phyloP scores from a whole-genome alignment of 2,888 invertebrate species.

The Drosophila helvetica region DNA sequence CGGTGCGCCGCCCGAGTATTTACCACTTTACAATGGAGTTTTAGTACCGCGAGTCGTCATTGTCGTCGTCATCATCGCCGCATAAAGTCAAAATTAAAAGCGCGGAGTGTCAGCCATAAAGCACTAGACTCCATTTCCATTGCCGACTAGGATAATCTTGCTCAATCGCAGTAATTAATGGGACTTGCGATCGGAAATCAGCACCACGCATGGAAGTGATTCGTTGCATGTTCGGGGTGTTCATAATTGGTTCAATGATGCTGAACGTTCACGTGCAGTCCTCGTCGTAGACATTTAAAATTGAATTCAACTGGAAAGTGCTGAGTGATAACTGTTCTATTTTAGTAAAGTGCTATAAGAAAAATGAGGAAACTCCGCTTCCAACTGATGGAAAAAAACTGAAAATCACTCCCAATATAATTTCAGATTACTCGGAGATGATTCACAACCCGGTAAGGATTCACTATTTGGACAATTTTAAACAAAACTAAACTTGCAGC shows the following conservation, averaged over 20 bases:
- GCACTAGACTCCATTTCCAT: conserved; percentile 55
- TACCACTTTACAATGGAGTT: conserved; percentile 82
- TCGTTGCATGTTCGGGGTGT: conserved; percentile 1
- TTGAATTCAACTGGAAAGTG: conserved; percentile 1
- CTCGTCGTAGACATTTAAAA: conserved; percentile 4
- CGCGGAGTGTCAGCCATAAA: conserved; percentile 80
- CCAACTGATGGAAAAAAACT: background rate
- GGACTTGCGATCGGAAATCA: conserved; percentile 24
- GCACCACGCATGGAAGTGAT: background rate
- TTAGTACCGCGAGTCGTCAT: conserved; percentile 81
- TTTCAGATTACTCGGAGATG: background rate
- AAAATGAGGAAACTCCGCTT: conserved; percentile 37
- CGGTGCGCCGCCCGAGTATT: conserved; percentile 79
- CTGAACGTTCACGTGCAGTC: background rate
- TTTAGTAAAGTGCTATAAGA: background rate
- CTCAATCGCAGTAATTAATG: conserved; percentile 29
- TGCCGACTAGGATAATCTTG: conserved; percentile 42
- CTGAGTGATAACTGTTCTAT: background rate
- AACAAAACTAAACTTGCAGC: background rate
- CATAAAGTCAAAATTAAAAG: conserved; percentile 81
- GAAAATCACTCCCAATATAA: background rate
- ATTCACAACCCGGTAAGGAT: conserved; percentile 10
- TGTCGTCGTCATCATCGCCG: conserved; percentile 82
- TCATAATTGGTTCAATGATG: background rate
- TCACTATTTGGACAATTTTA: background rate